Base-by-base conservation (phyloP, 2,797 vertebrate species). In the Salarias fasciatus region DNA sequence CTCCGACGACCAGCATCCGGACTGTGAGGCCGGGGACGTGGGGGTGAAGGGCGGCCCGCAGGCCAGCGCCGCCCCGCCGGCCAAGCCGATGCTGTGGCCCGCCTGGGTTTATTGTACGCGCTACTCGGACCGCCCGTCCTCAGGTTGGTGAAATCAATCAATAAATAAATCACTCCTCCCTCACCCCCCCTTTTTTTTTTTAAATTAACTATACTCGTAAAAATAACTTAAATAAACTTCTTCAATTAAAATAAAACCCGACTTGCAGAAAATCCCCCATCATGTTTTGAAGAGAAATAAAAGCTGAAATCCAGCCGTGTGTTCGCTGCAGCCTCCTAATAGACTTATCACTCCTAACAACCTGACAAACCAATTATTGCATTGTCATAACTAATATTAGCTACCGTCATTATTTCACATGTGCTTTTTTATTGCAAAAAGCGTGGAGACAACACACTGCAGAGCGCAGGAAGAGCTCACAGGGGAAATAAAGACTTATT, bases 51-150 rank as follows among this genome's bases (percentile, higher is more conserved):
- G 85, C 57, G 86, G 93, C 90, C 94, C 94, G 14, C 91, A 94
- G 86, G 91, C 93, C 86, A 77, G 86, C 74, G 81, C 91, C 54
- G 89, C 67, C 59, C 79, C 91, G 42, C 80, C 86, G 12, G 87
- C 86, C 43, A 93, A 95, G 72, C 92, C 92, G 46, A 95, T 96
- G 94, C 91, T 97, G 28, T 98, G 97, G 97, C 97, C 96, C 7
- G 97, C 97, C 46, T 98, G 97, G 97, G 96, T 98, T 53, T 98
- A 98, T 83, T 98, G 97, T 86, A 98, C 97, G 73, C 93, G 96
- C 62, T 98, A 98, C 88, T 98, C 97, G 11, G 96, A 98, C 89
- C 92, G 97, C 51, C 97, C 96, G 45, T 98, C 97, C 29, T 93
- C 97, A 95, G 97, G 96, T 98, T 92, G 93, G 94, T 75, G 58